Evolutionary conservation across 2,113 vertebrate species (phyloP).

Genomic region (Artemisiospiza belli): DNA sequence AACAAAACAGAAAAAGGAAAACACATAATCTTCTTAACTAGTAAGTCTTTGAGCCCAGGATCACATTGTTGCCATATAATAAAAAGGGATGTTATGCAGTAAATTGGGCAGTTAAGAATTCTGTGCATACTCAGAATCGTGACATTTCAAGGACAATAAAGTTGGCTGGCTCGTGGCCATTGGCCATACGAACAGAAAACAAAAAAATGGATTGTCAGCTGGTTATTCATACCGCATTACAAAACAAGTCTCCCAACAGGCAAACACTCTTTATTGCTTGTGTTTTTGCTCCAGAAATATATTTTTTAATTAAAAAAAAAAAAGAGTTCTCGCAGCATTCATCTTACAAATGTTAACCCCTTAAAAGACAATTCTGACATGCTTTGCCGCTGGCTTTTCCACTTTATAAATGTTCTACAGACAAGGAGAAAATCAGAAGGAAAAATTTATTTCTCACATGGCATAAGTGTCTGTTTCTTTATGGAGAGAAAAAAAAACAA

Average conservation of each 20-base stretch:
- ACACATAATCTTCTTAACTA: conserved; percentile 78
- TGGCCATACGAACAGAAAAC: conserved; percentile 66
- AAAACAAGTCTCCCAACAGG: conserved; percentile 75
- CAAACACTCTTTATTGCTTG: conserved; percentile 68
- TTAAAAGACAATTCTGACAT: conserved; percentile 55
- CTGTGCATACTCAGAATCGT: conserved; percentile 72
- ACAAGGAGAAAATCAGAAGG: conserved; percentile 32
- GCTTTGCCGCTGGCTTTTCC: conserved; percentile 46
- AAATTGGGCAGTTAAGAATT: conserved; percentile 75
- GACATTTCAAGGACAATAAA: conserved; percentile 78
- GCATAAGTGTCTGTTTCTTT: not conserved
- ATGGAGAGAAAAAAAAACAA: not conserved
- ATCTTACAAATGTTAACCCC: conserved; percentile 71
- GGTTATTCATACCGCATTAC: conserved; percentile 70
- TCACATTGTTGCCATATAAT: conserved; percentile 73
- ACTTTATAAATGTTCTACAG: conserved; percentile 52
- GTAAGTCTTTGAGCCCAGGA: conserved; percentile 74
- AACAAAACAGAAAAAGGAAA: conserved; percentile 75
- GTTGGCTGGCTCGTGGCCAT: conserved; percentile 72
- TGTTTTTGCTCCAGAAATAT: conserved; percentile 66
- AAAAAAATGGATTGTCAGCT: conserved; percentile 59
- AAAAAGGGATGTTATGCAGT: conserved; percentile 75
- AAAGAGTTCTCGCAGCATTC: conserved; percentile 29
- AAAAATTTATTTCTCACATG: conserved; percentile 33
- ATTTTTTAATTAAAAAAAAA: conserved; percentile 68